Base-by-base conservation (phyloP, 1,140 invertebrate genomes). In the Pseudomyrmex cubaensis region DNA sequence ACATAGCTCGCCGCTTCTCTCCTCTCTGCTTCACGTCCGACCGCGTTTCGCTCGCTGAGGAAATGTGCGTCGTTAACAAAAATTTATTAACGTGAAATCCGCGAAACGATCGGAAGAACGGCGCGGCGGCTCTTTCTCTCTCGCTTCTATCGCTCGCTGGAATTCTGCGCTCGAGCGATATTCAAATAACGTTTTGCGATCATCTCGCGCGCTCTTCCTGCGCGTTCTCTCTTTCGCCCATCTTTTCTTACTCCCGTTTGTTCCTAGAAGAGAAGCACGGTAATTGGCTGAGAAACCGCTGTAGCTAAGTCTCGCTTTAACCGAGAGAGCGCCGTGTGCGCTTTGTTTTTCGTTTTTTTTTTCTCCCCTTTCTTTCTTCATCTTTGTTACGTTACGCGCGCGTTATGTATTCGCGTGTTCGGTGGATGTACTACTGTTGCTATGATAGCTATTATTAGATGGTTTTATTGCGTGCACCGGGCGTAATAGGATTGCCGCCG, bases 81-180 rank as follows among this genome's bases (percentile, higher is more conserved):
- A 83, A 72, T 76, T 87, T 83, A 86, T 87, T 85, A 78, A 76
- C 70, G 57, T 74, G 57, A 83, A 83, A 85, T 75, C 63, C 69
- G 54, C 84, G 62, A 72, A 67, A 83, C 57, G 61, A 83, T 69
- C 57, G 69, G 22, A 17, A 70, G 54, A 20, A n/a, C 52, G 57
- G 25, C 75, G 62, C 50, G 54, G 56, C 64, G 35, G 35, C 35
- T 25, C 25, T 25, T 2, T 22, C 20, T 35, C 25, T 35, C 35
- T 17, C 20, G 63, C 17, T 35, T 20, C 59, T 76, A 74, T 83
- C 70, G 59, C 48, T 74, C 50, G 56, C 54, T 44, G 10, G 63
- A 59, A 74, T 85, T 80, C 56, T 66, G 54, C 76, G 76, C 76
- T 80, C 64, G 76, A 72, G 66, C 66, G 66, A 80, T 80, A 80